A percentile compares a stretch with the other conserved stretches of the same genome.
Evolutionary conservation across 2,797 vertebrate genomes (phyloP).

Genomic region (Enteromius fasciolatus): DNA sequence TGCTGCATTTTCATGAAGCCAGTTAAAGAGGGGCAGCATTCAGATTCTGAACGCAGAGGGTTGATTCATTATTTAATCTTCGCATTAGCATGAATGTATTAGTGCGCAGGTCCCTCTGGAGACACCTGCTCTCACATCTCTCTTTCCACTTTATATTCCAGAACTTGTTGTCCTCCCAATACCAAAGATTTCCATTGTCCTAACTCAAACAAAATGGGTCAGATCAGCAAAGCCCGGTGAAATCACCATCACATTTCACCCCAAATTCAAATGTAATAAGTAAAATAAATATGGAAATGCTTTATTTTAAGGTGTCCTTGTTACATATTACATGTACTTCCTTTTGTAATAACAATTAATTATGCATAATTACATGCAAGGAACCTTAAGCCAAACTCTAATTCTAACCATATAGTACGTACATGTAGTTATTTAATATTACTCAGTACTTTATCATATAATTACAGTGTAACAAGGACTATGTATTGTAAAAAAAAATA

Average conservation of each 20-base stretch:
- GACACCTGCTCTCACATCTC: slow-evolving; percentile 42
- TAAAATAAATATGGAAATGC: not conserved
- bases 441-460: no score
- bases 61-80: slow-evolving; percentile 61
- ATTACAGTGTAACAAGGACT: no score
- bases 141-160: slow-evolving; percentile 39
- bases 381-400: no score
- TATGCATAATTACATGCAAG: no score
- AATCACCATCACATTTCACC: not conserved
- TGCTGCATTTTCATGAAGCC: slow-evolving; percentile 53
- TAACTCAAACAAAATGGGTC: slow-evolving; percentile 11
- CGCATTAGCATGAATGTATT: slow-evolving; percentile 59
- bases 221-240: slow-evolving; percentile 14
- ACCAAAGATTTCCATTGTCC: slow-evolving; percentile 41
- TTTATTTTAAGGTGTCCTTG: no score
- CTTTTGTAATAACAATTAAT: no score
- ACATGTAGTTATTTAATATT: no score
- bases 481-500: no score
- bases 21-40: slow-evolving; percentile 43
- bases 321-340: no score
- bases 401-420: no score
- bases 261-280: not conserved
- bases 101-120: slow-evolving; percentile 44
- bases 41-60: slow-evolving; percentile 44
- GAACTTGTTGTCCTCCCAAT: slow-evolving; percentile 39